Evolutionary conservation across 2,113 vertebrate species (phyloP).

Genomic region (Raja brachyura): DNA sequence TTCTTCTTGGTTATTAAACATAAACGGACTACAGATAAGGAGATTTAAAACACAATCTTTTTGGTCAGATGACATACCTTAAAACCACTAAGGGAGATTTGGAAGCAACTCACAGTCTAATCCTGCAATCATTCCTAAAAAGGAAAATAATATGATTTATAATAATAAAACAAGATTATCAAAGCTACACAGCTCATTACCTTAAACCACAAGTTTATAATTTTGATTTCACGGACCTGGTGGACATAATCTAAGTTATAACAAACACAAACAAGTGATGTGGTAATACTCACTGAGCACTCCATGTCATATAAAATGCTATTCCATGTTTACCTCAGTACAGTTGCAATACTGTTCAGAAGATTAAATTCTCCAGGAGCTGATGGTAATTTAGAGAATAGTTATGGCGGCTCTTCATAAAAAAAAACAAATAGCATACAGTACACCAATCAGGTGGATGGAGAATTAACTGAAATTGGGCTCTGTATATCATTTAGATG

Average conservation of each 20-base stretch:
- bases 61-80: background rate
- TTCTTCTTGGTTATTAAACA: background rate
- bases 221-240: background rate
- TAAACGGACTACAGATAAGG: background rate
- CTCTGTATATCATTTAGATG: background rate
- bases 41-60: background rate
- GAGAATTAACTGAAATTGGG: background rate
- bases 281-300: background rate
- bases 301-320: background rate
- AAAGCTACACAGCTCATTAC: background rate
- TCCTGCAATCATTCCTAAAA: background rate
- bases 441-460: background rate
- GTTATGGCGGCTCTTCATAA: background rate
- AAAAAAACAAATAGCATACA: background rate
- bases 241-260: background rate
- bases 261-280: background rate
- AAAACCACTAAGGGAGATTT: background rate
- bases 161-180: background rate
- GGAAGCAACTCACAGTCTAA: background rate
- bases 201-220: background rate
- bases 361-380: background rate
- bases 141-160: background rate
- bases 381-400: background rate
- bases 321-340: background rate
- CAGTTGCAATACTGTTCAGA: background rate